Evolutionary conservation across 2,113 vertebrate species (phyloP).

Genomic region (Pelvicachromis taeniatus): DNA sequence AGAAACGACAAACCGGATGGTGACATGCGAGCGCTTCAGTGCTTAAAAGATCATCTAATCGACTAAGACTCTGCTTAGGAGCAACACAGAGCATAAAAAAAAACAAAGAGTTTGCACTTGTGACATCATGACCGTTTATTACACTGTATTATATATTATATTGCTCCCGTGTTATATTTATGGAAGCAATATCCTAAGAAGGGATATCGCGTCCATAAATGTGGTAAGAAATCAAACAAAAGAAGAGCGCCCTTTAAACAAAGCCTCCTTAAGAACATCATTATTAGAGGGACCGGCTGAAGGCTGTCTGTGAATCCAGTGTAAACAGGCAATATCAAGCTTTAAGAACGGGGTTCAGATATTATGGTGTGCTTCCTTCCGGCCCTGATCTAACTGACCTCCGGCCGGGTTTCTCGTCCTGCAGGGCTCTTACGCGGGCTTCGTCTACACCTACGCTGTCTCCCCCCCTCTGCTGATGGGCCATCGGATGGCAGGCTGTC

Average conservation of each 20-base stretch:
- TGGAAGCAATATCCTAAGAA: neutral
- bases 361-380: neutral
- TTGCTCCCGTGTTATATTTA: neutral
- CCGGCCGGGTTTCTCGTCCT: neutral
- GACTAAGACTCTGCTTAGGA: neutral
- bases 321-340: neutral
- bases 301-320: neutral
- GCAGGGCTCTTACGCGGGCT: constrained; percentile 89
- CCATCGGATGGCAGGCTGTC: constrained; percentile 83
- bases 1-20: neutral
- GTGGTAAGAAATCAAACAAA: neutral
- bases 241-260: neutral
- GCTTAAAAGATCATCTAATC: neutral
- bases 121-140: neutral
- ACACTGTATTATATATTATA: neutral
- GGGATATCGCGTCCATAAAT: neutral
- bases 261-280: neutral
- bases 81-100: neutral
- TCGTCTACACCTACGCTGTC: constrained; percentile 90
- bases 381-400: neutral
- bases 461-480: constrained; percentile 79
- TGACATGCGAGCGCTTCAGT: neutral
- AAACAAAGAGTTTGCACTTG: neutral
- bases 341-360: accelerated
- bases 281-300: neutral